Conservation (phyloP, 2,888 invertebrate genomes). For the Hirtodrosophila histrioides region DNA sequence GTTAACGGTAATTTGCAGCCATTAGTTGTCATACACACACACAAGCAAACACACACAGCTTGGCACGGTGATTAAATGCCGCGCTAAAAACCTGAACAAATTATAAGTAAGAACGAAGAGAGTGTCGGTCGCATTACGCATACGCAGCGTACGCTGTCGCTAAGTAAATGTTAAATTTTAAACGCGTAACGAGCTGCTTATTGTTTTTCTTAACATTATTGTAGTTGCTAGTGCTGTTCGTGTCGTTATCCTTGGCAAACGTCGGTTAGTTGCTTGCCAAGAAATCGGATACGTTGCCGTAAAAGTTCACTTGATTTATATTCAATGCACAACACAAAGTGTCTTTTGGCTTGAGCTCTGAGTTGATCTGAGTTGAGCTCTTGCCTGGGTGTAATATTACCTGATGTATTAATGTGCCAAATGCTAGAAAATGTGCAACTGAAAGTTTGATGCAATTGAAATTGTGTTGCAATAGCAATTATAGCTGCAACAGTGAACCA, state of each 20-base stretch:
- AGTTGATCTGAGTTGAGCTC: conserved; percentile 35
- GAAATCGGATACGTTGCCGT: conserved; percentile 60
- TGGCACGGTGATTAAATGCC: conserved; percentile 62
- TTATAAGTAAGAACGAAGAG: conserved; percentile 27
- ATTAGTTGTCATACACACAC: conserved; percentile 59
- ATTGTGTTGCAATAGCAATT: conserved; percentile 1
- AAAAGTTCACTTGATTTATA: conserved; percentile 66
- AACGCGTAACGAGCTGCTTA: conserved; percentile 56
- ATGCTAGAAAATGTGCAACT: conserved; percentile 8
- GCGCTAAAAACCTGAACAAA: conserved; percentile 46
- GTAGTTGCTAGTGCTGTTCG: conserved; percentile 9
- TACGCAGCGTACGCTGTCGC: conserved; percentile 60
- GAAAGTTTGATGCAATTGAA: conserved; percentile 8
- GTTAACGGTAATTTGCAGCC: conserved; percentile 78
- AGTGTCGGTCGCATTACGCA: conserved; percentile 58
- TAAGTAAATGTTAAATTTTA: conserved; percentile 50
- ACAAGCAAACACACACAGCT: conserved; percentile 23
- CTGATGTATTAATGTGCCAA: conserved; percentile 39
- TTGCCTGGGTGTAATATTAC: conserved; percentile 49
- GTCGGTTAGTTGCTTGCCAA: conserved; percentile 49
- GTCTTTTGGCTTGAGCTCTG: conserved; percentile 45
- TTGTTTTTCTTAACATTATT: conserved; percentile 35
- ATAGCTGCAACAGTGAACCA: conserved; percentile 19
- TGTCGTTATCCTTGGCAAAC: conserved; percentile 49
- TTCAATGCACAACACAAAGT: conserved; percentile 64